phyloP scores from a whole-genome alignment of 1,140 invertebrate genomes.

The Carcinoscorpius rotundicauda region DNA sequence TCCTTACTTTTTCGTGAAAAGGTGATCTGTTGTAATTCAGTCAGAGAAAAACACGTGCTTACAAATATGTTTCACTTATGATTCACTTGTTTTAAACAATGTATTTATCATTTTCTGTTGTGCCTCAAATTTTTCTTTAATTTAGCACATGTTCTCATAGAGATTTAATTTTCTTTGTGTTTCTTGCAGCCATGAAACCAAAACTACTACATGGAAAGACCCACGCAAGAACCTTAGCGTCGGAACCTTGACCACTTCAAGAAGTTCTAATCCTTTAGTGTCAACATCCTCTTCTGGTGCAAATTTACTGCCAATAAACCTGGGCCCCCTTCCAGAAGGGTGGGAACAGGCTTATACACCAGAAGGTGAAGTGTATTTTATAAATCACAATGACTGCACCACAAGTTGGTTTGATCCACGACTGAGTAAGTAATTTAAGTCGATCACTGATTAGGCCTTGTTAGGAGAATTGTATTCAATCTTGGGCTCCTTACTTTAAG shows the following conservation, averaged over 20 bases:
- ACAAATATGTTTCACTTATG: no score
- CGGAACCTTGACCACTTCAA: slow-evolving; percentile 23
- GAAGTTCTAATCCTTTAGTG: slow-evolving; percentile 14
- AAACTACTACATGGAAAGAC: slow-evolving; percentile 93
- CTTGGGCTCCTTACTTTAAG: no score
- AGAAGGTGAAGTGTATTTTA: slow-evolving; percentile 30
- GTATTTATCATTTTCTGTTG: no score
- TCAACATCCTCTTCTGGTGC: slow-evolving; percentile 19
- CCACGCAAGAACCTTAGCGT: slow-evolving; percentile 72
- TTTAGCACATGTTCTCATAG: no score
- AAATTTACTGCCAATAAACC: slow-evolving; percentile 4
- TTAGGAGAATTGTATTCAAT: no score
- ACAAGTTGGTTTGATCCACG: slow-evolving; percentile 59
- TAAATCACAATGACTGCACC: slow-evolving; percentile 83
- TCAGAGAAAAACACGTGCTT: no score
- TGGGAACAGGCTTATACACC: slow-evolving; percentile 10
- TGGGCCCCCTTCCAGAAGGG: slow-evolving; percentile 8
- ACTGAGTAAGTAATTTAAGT: no score
- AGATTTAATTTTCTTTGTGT: neutral
- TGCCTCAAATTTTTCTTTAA: no score
- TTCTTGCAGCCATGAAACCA: slow-evolving; percentile 73
- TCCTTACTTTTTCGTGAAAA: no score
- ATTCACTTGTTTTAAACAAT: no score
- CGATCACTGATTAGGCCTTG: no score
- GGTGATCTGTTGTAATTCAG: no score